phyloP scores from a whole-genome alignment of 2,888 invertebrate genomes.

The Euproctis similis region DNA sequence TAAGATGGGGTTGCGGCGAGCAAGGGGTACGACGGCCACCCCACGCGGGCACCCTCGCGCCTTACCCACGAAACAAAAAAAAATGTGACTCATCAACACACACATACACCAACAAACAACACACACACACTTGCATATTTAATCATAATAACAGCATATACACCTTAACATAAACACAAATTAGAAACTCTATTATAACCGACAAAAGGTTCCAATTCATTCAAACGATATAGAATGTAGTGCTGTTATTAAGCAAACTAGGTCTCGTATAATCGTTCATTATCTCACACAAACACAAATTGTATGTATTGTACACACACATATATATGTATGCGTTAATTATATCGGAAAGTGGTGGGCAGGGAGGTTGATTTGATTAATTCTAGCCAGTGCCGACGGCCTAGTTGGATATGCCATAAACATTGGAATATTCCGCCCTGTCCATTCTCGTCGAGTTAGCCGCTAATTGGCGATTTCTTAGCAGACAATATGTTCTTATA shows the following conservation, averaged over 20 bases:
- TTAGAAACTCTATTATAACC: constrained; percentile 52
- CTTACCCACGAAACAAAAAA: constrained; percentile 76
- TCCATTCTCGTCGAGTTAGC: constrained; percentile 38
- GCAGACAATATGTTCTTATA: constrained; percentile 23
- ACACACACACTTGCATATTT: constrained; percentile 37
- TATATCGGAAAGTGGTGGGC: constrained; percentile 75
- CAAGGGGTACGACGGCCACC: constrained; percentile 67
- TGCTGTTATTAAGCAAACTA: constrained; percentile 52
- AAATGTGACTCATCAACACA: constrained; percentile 77
- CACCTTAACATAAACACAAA: constrained; percentile 36
- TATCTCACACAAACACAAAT: constrained; percentile 63
- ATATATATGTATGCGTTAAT: constrained; percentile 70
- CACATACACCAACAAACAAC: constrained; percentile 62
- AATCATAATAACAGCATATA: constrained; percentile 40
- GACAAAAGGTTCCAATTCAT: constrained; percentile 42
- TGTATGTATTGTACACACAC: constrained; percentile 64
- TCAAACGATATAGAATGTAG: constrained; percentile 26
- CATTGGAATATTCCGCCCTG: constrained; percentile 60
- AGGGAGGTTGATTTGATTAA: constrained; percentile 75
- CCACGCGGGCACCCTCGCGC: constrained; percentile 66
- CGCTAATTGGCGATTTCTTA: constrained; percentile 46
- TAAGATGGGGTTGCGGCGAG: constrained; percentile 73
- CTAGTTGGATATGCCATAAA: constrained; percentile 66
- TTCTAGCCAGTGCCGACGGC: constrained; percentile 64
- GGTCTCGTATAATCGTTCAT: constrained; percentile 74